A percentile compares a stretch with the other conserved stretches of the same genome.
phyloP scores from a whole-genome alignment of 2,113 vertebrate species.

The Merops nubicus region DNA sequence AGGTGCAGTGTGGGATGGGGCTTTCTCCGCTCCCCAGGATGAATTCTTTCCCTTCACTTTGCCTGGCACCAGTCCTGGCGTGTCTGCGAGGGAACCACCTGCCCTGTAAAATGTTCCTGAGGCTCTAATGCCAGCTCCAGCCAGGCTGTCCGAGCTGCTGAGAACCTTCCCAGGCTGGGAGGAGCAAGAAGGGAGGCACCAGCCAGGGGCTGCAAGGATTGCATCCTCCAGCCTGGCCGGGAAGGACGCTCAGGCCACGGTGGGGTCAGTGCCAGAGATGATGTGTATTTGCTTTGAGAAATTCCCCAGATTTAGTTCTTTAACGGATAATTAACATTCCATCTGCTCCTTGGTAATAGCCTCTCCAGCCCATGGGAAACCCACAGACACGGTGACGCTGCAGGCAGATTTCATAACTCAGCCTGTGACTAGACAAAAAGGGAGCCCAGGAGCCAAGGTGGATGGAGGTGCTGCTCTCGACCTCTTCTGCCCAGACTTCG shows the following conservation, averaged over 20 bases:
- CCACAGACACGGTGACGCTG: neutral
- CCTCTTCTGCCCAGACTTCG: neutral
- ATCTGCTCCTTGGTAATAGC: conserved; percentile 19
- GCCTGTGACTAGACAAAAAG: conserved; percentile 21
- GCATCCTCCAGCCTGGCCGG: neutral
- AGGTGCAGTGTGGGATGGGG: neutral
- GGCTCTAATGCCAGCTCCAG: neutral
- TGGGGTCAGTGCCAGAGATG: conserved; percentile 21
- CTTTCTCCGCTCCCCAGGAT: neutral
- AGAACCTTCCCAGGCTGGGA: neutral
- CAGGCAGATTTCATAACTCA: conserved; percentile 6
- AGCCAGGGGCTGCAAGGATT: neutral
- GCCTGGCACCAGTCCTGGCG: neutral
- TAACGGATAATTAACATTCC: conserved; percentile 45
- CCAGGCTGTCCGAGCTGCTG: neutral
- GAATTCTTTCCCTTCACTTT: neutral
- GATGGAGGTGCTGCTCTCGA: neutral
- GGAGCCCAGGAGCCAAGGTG: neutral
- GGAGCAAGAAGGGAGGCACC: neutral
- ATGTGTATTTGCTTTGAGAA: conserved; percentile 50
- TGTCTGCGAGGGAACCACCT: neutral
- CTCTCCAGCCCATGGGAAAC: conserved; percentile 35
- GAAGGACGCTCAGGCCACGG: neutral
- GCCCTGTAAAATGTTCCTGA: neutral
- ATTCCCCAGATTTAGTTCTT: conserved; percentile 57